Evolutionary conservation across 92 coral and sea anemone genomes (phyloP), one percentile per base, ranked within the genome.

Genomic region (Parazoanthus swiftii): DNA sequence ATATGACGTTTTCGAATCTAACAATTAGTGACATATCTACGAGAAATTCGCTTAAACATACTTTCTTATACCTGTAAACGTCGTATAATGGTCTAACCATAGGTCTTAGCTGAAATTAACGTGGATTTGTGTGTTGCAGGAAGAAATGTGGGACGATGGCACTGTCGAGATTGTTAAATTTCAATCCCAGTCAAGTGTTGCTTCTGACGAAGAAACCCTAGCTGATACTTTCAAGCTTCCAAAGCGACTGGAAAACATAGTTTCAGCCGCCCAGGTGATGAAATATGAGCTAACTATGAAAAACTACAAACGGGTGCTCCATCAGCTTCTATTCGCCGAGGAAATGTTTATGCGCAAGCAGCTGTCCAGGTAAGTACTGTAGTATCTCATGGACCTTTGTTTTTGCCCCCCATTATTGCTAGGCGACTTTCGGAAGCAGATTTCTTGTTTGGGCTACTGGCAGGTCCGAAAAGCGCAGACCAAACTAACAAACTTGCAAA

Each of bases 261-360:
- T 92, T 54, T 81, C 93, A n/a, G 87, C 85, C 6, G 87, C 85
- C 6, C 90, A 89, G 58, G 59, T 92, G 74, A 25, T 86, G 35
- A 87, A 77, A 50, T 77, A 82, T 23, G 88, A 71, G n/a, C 74
- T 46, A 25, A 82, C 72, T 37, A 77, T 77, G 29, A 83, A 88
- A n/a, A 92, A 91, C 86, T 94, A 94, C 88, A 36, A 90, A 70
- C 74, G 88, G 35, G 92, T 89, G 18, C 89, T 92, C 91, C 96
- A 94, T 80, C 92, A 92, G 33, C 86, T 94, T 37, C 80, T 94
- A 54, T 94, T 90, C 82, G 67, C 89, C 48, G 96, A 94, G 76
- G 96, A 94, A 88, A 89, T 84, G 33, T 89, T 85, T 79, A 92
- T 90, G 86, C 90, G 89, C 25, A 71, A 85, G 54, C 91, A 89